These are phyloP conservation scores for Liopterus haemorrhoidalis DNA, from an alignment of 2,888 invertebrate species.

Conservation along the genomic window DNA sequence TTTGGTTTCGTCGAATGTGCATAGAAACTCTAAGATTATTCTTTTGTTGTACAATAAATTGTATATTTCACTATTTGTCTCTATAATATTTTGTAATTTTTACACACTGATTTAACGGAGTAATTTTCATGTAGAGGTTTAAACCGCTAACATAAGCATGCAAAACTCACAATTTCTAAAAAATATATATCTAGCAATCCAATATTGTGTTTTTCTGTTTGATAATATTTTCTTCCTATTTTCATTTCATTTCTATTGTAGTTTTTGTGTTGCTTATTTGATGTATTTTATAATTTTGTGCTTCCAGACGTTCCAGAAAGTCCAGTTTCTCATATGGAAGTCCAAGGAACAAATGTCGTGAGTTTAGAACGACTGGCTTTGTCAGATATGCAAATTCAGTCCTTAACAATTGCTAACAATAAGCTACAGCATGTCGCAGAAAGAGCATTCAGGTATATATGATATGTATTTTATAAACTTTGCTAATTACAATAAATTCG, in stretches of 20 bases:
- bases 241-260: not conserved
- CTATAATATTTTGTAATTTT: no score
- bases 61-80: no score
- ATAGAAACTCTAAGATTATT: no score
- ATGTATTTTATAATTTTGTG: slow-evolving; percentile 23
- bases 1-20: no score
- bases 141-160: no score
- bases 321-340: slow-evolving; percentile 75
- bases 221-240: not conserved
- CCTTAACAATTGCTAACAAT: slow-evolving; percentile 77
- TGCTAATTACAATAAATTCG: no score
- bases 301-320: slow-evolving; percentile 72
- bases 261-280: slow-evolving; percentile 24
- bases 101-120: no score
- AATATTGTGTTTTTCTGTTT: no score
- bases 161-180: no score
- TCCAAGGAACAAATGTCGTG: slow-evolving; percentile 74
- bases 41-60: no score
- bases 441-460: slow-evolving; percentile 69
- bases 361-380: slow-evolving; percentile 75
- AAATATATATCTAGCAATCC: no score
- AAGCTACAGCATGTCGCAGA: slow-evolving; percentile 73
- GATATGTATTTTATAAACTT: slow-evolving; percentile 15
- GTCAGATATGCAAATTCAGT: slow-evolving; percentile 69
- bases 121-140: no score